Evolutionary conservation across 2,113 vertebrate genomes (phyloP).

Genomic region (Ceyx melanurus): DNA sequence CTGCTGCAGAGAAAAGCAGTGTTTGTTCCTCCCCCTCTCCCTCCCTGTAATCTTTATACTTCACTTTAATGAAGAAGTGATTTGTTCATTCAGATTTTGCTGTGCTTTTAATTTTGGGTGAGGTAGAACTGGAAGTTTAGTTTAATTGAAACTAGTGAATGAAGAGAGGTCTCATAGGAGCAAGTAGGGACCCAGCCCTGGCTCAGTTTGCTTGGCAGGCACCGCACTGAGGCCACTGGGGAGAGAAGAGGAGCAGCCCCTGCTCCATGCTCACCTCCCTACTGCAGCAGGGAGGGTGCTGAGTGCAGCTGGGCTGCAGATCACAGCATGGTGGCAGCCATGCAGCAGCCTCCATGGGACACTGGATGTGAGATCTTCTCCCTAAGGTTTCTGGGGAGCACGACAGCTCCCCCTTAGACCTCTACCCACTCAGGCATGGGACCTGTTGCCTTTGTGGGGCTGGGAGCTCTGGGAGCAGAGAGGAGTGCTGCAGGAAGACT

Average conservation of each 20-base stretch:
- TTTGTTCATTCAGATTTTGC: neutral
- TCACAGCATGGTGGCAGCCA: neutral
- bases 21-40: neutral
- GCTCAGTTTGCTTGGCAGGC: neutral
- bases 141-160: neutral
- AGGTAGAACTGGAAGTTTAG: neutral
- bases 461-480: neutral
- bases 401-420: accelerated
- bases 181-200: neutral
- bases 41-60: neutral
- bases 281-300: neutral
- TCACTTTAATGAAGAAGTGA: neutral
- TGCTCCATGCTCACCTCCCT: neutral
- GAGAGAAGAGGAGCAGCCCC: neutral
- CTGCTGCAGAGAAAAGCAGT: neutral
- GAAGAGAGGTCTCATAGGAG: neutral
- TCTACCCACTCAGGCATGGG: neutral
- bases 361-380: neutral
- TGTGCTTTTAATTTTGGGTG: neutral
- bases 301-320: neutral
- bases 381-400: accelerated
- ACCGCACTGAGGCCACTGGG: neutral
- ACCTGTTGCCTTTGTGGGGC: neutral
- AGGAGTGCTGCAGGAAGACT: neutral
- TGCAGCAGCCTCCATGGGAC: neutral